These are phyloP conservation scores for Thunnus albacares DNA, from an alignment of 2,797 vertebrate species.

Conservation along the genomic window DNA sequence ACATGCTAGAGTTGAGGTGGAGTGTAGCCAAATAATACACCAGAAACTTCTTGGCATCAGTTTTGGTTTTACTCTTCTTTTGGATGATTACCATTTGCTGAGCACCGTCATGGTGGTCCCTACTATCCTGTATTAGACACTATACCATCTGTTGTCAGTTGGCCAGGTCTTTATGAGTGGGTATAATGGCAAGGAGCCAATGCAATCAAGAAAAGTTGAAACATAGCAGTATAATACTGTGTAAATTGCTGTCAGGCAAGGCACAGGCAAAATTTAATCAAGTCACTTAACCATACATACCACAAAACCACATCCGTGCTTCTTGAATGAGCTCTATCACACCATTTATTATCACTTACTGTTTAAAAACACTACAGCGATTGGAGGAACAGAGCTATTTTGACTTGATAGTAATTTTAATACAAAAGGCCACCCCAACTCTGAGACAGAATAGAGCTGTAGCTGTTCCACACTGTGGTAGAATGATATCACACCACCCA, in stretches of 20 bases:
- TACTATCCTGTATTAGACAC: neutral
- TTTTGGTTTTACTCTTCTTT: neutral
- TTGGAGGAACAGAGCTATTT: constrained; percentile 32
- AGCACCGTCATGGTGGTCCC: constrained; percentile 4
- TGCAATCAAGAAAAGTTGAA: constrained; percentile 29
- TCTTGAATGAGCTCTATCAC: constrained; percentile 30
- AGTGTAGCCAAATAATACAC: neutral
- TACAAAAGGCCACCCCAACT: constrained; percentile 12
- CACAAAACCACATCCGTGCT: constrained; percentile 25
- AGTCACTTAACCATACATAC: constrained; percentile 24
- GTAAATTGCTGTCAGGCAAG: constrained; percentile 36
- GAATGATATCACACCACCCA: constrained; percentile 27
- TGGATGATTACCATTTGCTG: constrained; percentile 15
- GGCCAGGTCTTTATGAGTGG: neutral
- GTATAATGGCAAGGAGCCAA: constrained; percentile 4
- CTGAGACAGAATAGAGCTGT: constrained; percentile 5
- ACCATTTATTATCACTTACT: constrained; percentile 48
- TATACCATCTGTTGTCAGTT: constrained; percentile 16
- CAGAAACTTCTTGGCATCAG: neutral
- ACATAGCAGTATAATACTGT: constrained; percentile 1
- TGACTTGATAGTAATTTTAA: constrained; percentile 27
- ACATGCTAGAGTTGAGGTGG: constrained; percentile 7
- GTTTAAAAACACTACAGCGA: constrained; percentile 44
- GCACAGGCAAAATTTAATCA: constrained; percentile 36
- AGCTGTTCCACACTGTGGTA: constrained; percentile 14